Conservation (phyloP, 1,140 invertebrate species). For the Dreissena polymorpha region DNA sequence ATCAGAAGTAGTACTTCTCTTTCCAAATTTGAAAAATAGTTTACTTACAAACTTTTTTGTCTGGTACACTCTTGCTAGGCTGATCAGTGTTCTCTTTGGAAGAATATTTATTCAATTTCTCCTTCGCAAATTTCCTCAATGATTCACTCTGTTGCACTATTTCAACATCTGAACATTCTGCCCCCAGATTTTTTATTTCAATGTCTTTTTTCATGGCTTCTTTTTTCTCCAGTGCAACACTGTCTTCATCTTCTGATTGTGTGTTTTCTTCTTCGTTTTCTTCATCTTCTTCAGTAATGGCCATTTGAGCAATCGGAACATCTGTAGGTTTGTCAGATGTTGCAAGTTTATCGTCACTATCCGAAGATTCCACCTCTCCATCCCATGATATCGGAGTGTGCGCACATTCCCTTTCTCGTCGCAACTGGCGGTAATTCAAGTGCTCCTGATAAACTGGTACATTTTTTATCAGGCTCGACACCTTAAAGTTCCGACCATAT, state of each 20-base stretch:
- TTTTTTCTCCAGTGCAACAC: conserved; percentile 17
- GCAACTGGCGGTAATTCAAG: conserved; percentile 35
- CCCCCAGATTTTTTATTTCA: background rate
- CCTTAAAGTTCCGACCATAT: conserved; percentile 49
- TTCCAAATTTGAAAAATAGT: too few species aligned
- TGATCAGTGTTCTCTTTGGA: conserved; percentile 39
- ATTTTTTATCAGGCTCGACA: conserved; percentile 40
- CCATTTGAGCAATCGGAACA: conserved; percentile 31
- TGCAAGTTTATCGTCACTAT: conserved; percentile 42
- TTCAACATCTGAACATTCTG: conserved; percentile 24
- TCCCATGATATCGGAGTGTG: conserved; percentile 52
- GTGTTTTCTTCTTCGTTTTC: conserved; percentile 5
- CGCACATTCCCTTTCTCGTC: conserved; percentile 47
- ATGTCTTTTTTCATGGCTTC: background rate
- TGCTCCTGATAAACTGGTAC: conserved; percentile 45
- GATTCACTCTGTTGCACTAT: conserved; percentile 36
- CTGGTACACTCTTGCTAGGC: background rate
- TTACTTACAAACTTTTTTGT: conserved; percentile 48
- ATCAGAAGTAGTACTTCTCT: too few species aligned
- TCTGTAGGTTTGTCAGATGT: conserved; percentile 20
- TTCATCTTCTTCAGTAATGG: conserved; percentile 39
- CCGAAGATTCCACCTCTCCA: conserved; percentile 44
- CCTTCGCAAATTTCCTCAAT: conserved; percentile 46
- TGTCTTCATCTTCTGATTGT: conserved; percentile 27
- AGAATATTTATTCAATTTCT: conserved; percentile 53